phyloP scores from a whole-genome alignment of 2,113 vertebrate genomes.

The Prunella himalayana region DNA sequence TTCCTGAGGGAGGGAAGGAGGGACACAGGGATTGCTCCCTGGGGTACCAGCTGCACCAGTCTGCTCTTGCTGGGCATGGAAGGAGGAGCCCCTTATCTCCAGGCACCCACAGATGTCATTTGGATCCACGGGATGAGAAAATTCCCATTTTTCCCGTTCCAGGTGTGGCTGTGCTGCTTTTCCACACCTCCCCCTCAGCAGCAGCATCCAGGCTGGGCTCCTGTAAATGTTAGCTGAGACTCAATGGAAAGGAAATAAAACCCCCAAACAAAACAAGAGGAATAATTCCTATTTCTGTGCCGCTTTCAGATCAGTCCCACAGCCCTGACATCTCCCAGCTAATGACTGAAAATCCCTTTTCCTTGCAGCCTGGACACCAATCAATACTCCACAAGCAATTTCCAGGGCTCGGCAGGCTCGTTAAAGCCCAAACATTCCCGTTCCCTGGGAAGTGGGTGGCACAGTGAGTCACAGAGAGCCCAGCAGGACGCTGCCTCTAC shows the following conservation, averaged over 20 bases:
- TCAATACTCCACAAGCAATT: conserved; percentile 53
- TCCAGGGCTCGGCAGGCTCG: not conserved
- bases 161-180: not conserved
- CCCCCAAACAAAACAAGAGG: not conserved
- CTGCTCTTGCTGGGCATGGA: not conserved
- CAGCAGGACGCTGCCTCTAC: conserved; percentile 26
- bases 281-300: conserved; percentile 14
- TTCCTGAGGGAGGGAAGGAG: not conserved
- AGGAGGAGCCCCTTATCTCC: not conserved
- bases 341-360: conserved; percentile 58
- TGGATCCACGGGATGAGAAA: not conserved
- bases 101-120: not conserved
- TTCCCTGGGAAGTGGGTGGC: conserved; percentile 8
- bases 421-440: conserved; percentile 25
- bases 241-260: not conserved
- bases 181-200: not conserved
- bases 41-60: not conserved
- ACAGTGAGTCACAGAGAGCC: conserved; percentile 30
- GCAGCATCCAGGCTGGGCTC: not conserved
- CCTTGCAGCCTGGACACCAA: conserved; percentile 18
- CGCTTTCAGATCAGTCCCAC: not conserved
- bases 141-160: not conserved
- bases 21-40: not conserved
- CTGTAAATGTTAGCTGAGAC: not conserved
- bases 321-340: not conserved